These are phyloP conservation scores for Thalpophila matura DNA, from an alignment of 2,888 invertebrate species.

Conservation along the genomic window DNA sequence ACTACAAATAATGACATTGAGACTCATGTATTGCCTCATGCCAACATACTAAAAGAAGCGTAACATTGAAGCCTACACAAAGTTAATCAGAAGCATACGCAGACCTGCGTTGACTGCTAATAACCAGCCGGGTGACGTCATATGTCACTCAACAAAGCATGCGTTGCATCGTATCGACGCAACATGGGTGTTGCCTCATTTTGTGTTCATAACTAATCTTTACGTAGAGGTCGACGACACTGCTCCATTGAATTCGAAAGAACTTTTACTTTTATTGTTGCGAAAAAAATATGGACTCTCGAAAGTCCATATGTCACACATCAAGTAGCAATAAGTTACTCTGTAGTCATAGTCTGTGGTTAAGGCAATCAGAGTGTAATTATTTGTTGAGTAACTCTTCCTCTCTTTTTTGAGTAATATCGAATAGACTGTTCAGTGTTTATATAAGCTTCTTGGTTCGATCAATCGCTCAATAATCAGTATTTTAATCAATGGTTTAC, in stretches of 20 bases:
- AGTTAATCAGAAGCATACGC: constrained; percentile 26
- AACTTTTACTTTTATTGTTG: constrained; percentile 67
- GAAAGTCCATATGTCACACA: not conserved
- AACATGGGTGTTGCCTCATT: constrained; percentile 43
- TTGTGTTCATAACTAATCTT: constrained; percentile 23
- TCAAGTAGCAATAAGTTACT: not conserved
- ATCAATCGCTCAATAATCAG: not conserved
- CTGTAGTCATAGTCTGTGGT: not conserved
- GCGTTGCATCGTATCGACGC: constrained; percentile 5
- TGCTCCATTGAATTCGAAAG: constrained; percentile 49
- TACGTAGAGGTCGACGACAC: constrained; percentile 55
- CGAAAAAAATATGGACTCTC: constrained; percentile 23
- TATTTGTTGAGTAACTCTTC: not conserved
- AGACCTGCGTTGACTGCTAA: constrained; percentile 52
- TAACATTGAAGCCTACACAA: constrained; percentile 27
- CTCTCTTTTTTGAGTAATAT: no score
- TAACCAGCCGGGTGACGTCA: constrained; percentile 40
- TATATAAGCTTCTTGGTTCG: not conserved
- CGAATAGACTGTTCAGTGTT: no score
- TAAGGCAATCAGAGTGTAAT: not conserved
- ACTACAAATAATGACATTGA: not conserved
- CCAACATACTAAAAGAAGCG: constrained; percentile 3
- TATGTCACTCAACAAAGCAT: constrained; percentile 4
- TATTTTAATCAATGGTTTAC: constrained; percentile 13
- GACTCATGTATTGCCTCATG: constrained; percentile 6